Conservation (phyloP, 1,140 invertebrate species). For the Eupeodes corollae region DNA sequence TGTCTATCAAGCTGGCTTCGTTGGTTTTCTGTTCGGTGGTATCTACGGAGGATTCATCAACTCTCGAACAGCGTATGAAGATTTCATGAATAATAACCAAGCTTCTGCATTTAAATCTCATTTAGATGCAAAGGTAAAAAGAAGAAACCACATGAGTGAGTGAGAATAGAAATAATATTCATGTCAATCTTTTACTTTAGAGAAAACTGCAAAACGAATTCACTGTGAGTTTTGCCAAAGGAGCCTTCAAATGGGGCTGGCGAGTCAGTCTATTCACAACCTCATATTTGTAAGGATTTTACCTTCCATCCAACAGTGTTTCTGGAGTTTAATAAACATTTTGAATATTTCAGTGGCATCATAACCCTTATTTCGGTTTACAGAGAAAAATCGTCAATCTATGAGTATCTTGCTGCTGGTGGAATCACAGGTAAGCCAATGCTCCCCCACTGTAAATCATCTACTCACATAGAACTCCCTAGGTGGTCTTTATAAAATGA, state of each 20-base stretch:
- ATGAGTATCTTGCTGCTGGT: constrained; percentile 53
- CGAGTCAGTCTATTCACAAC: constrained; percentile 50
- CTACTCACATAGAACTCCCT: too few species aligned
- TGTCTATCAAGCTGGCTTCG: constrained; percentile 43
- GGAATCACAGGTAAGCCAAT: constrained; percentile 44
- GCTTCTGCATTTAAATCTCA: constrained; percentile 54
- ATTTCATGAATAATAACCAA: constrained; percentile 62
- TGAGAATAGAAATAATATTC: neutral
- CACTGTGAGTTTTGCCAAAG: constrained; percentile 51
- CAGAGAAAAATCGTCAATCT: constrained; percentile 47
- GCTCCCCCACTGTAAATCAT: too few species aligned
- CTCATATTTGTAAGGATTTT: constrained; percentile 46
- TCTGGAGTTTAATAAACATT: constrained; percentile 3
- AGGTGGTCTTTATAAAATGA: constrained; percentile 21
- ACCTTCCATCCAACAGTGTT: neutral
- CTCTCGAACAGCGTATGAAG: constrained; percentile 47
- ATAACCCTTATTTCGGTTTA: constrained; percentile 52
- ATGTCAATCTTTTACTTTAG: constrained; percentile 35
- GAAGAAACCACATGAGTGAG: neutral
- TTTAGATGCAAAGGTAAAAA: constrained; percentile 51
- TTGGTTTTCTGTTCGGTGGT: constrained; percentile 46
- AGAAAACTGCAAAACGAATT: constrained; percentile 54
- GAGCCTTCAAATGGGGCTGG: constrained; percentile 54
- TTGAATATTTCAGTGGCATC: constrained; percentile 41
- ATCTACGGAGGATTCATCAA: constrained; percentile 49